Conservation (phyloP, 64 coral and sea anemone genomes). For the Stylophora pistillata region DNA sequence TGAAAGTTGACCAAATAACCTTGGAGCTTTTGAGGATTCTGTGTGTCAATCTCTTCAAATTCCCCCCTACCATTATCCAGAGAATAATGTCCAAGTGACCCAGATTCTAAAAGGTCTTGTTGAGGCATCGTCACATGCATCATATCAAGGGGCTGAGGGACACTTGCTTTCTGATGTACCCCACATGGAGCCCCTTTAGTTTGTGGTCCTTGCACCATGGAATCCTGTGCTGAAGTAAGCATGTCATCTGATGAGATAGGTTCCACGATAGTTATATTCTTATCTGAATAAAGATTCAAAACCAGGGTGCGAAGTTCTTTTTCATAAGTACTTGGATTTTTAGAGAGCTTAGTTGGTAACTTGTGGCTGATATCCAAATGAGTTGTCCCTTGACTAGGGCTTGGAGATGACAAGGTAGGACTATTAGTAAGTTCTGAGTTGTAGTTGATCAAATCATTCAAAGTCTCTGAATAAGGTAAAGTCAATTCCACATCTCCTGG, state of each 20-base stretch:
- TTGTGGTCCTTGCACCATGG: background rate
- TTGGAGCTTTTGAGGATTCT: conserved; percentile 23
- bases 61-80: background rate
- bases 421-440: conserved; percentile 27
- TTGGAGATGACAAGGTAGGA: background rate
- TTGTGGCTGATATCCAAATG: conserved; percentile 14
- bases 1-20: conserved; percentile 22
- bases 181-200: background rate
- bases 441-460: conserved; percentile 29
- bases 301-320: conserved; percentile 43
- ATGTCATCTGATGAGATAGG: background rate
- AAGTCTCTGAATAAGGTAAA: conserved; percentile 20
- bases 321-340: conserved; percentile 51
- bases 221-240: background rate
- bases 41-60: background rate
- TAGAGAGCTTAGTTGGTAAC: conserved; percentile 34
- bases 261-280: background rate
- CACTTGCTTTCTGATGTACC: background rate
- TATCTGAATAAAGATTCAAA: conserved; percentile 55
- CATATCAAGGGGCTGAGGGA: conserved; percentile 42
- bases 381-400: background rate
- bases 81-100: conserved; percentile 18
- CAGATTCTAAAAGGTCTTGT: background rate
- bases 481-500: background rate
- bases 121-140: background rate